Conservation (phyloP, 2,888 invertebrate species). For the Crioceris asparagi region DNA sequence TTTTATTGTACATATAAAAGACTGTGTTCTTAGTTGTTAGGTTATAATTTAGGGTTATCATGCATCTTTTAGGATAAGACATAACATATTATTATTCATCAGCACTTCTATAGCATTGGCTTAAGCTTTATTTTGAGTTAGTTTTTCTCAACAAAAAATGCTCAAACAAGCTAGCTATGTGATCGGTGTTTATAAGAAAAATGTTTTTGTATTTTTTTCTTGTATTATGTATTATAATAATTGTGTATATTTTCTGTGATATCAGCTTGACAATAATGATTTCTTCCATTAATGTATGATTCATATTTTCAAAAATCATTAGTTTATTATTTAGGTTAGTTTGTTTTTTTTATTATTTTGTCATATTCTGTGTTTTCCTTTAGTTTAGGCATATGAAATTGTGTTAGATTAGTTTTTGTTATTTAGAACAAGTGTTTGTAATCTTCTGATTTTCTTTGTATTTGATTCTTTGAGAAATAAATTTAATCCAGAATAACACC, state of each 20-base stretch:
- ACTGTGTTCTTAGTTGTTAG: too few species aligned
- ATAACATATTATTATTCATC: conserved; percentile 10
- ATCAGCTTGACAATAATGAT: conserved; percentile 32
- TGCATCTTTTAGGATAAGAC: conserved; percentile 12
- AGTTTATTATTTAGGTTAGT: too few species aligned
- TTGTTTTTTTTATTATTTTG: too few species aligned
- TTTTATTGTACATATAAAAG: conserved; percentile 34
- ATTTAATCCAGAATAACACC: too few species aligned
- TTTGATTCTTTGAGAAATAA: too few species aligned
- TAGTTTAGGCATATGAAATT: too few species aligned
- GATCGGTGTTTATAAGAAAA: conserved; percentile 31
- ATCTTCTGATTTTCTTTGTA: too few species aligned
- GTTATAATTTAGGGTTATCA: too few species aligned
- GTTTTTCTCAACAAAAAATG: conserved; percentile 23
- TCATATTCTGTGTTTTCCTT: too few species aligned
- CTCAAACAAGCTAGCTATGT: conserved; percentile 36
- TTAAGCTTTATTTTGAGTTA: conserved; percentile 23
- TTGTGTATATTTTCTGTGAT: conserved; percentile 35
- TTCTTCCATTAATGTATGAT: conserved; percentile 19
- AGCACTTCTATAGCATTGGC: conserved; percentile 8
- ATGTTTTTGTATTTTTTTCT: conserved; percentile 17
- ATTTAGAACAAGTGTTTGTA: too few species aligned
- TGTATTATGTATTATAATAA: conserved; percentile 16
- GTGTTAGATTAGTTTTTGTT: too few species aligned
- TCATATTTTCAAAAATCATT: conserved; percentile 14